Evolutionary conservation across 1,140 invertebrate genomes (phyloP), one percentile per base, ranked within the genome.

Genomic region (Neodiprion lecontei): DNA sequence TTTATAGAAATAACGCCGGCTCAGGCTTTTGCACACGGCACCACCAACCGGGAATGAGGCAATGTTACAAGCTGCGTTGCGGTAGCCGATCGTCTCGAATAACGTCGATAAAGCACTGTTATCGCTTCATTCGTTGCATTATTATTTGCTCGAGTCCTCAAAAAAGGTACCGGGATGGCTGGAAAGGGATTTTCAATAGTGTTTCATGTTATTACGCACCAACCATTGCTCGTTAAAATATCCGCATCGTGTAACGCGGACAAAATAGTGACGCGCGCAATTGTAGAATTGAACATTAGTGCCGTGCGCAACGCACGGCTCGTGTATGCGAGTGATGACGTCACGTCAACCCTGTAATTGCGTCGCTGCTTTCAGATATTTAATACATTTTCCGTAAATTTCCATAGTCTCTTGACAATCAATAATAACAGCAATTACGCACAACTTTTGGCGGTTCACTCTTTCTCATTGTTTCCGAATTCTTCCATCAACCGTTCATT

Each of bases 1-100:
- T 75, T 77, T 77, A 77, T 77, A 79, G 72, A 79, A 61, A 73
- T 76, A 76, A 69, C 73, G 67, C 74, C 50, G 69, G 73, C 53
- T 9, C 17, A 67, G 69, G 14, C 5, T 71, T 75, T 75, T 77
- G 78, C 78, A 73, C 78, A 73, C 76, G 78, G 48, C 50, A 76
- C 78, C 72, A 77, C 75, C 69, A 10, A 50, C 65, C 71, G 70
- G 7, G n/a, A 40, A 40, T 40, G 53, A 61, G 53, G 11, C 53
- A 11, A 61, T 40, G 28, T 61, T n/a, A 61, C 53, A 11, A 11
- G 53, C 11, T 11, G 53, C 53, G 53, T 11, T 61, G n/a, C 53
- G 11, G 53, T 3, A 61, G 1, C 53, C 11, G n/a, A 61, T 11
- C 11, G 11, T 12, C 53, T 8, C 7, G 53, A 61, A 2, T 11